These are phyloP conservation scores for Cryptus viduatorius DNA, from an alignment of 2,888 invertebrate species.

Conservation along the genomic window DNA sequence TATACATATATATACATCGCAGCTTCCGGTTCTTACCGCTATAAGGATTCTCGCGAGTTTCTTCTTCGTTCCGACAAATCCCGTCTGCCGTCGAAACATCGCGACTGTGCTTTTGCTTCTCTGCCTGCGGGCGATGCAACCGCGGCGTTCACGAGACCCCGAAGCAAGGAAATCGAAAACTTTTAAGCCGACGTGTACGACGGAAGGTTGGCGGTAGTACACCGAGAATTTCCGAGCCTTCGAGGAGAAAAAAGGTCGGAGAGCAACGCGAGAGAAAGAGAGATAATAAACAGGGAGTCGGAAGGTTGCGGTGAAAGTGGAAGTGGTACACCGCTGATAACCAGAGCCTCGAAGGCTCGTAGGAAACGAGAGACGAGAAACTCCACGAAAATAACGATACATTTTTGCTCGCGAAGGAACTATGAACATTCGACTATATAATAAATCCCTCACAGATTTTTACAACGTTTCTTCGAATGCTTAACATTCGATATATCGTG, in stretches of 20 bases:
- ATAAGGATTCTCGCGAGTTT: not conserved
- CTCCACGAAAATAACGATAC: not conserved
- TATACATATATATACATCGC: not conserved
- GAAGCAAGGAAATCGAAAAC: conserved; percentile 52
- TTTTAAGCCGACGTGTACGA: conserved; percentile 57
- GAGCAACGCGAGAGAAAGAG: conserved; percentile 2
- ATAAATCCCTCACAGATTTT: too few species aligned
- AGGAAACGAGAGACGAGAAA: not conserved
- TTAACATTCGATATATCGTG: not conserved
- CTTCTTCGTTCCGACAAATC: conserved; percentile 21
- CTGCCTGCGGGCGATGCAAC: not conserved
- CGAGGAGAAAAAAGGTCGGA: not conserved
- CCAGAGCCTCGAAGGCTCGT: not conserved
- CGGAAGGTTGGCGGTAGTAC: conserved; percentile 4
- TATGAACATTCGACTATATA: not conserved
- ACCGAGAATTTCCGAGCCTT: conserved; percentile 38
- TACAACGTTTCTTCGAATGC: not conserved
- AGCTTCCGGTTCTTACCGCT: not conserved
- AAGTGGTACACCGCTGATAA: conserved; percentile 15
- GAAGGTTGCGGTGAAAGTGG: conserved; percentile 7
- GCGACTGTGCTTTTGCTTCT: not conserved
- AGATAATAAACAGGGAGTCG: conserved; percentile 16
- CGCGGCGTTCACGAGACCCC: not conserved
- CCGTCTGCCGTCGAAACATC: conserved; percentile 24
- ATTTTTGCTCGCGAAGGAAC: not conserved